These are phyloP conservation scores for Astreopora myriophthalma DNA, from an alignment of 64 coral and sea anemone species.

Conservation along the genomic window DNA sequence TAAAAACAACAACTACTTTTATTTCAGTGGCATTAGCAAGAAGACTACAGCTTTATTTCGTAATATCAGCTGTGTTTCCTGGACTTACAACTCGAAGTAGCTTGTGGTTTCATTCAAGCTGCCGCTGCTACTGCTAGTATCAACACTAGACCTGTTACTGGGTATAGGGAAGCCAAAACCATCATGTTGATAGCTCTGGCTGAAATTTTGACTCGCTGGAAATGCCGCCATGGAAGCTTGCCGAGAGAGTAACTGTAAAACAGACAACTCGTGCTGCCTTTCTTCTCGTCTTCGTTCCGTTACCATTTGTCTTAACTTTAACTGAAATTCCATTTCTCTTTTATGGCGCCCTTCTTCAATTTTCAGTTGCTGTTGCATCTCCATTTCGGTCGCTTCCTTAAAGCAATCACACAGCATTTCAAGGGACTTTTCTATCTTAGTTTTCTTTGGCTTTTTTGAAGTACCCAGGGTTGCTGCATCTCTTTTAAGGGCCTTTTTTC, in stretches of 20 bases:
- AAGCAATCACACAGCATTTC: constrained; percentile 25
- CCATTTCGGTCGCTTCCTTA: constrained; percentile 11
- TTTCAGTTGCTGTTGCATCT: not conserved
- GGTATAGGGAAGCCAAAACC: no score
- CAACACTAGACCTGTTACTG: no score
- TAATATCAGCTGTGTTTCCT: no score
- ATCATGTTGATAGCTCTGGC: no score
- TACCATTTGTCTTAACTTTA: not conserved
- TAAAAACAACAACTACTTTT: no score
- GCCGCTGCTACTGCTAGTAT: no score
- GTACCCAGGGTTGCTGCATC: not conserved
- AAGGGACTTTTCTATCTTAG: constrained; percentile 31
- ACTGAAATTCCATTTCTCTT: constrained; percentile 21
- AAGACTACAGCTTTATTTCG: no score
- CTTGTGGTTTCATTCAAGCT: no score
- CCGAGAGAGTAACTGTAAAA: not conserved
- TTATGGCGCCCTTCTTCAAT: constrained; percentile 15
- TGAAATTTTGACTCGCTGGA: no score
- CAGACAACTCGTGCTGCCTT: constrained; percentile 7
- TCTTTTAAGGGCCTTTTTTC: no score
- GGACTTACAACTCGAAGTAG: no score
- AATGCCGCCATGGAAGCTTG: not conserved
- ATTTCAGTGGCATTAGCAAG: no score
- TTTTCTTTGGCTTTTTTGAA: not conserved
- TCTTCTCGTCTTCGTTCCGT: constrained; percentile 18